phyloP scores from a whole-genome alignment of 2,113 vertebrate genomes.

The Upupa epops region DNA sequence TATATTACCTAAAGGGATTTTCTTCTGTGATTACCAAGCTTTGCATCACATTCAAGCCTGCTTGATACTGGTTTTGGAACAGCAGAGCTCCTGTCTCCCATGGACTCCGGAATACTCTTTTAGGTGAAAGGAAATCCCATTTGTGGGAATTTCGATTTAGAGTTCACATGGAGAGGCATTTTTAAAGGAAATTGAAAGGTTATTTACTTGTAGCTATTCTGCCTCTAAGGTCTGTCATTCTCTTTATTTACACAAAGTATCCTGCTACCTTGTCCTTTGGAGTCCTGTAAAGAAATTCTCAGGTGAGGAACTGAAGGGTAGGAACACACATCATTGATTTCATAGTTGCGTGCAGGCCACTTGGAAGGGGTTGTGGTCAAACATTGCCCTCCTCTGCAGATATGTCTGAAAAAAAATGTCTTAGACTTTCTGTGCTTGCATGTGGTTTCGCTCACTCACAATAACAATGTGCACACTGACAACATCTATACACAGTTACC shows the following conservation, averaged over 20 bases:
- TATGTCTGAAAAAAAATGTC: neutral
- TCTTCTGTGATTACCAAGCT: neutral
- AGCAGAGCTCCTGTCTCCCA: neutral
- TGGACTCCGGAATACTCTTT: neutral
- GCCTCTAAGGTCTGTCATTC: neutral
- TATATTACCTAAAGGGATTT: neutral
- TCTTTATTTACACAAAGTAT: neutral
- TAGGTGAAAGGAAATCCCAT: neutral
- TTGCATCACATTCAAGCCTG: neutral
- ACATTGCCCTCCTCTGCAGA: neutral
- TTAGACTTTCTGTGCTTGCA: neutral
- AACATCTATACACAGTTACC: slow-evolving; percentile 13
- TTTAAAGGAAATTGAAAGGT: neutral
- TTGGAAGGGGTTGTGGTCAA: neutral
- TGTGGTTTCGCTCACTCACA: neutral
- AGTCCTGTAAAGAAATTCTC: neutral
- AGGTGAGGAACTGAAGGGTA: neutral
- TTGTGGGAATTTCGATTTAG: neutral
- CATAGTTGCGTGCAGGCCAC: neutral
- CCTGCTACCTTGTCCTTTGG: neutral
- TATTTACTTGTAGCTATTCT: neutral
- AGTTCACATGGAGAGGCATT: neutral
- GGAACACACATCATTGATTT: neutral
- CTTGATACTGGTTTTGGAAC: neutral
- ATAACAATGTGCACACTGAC: neutral